phyloP scores from a whole-genome alignment of 2,113 vertebrate species.

The Pampusana beccarii region DNA sequence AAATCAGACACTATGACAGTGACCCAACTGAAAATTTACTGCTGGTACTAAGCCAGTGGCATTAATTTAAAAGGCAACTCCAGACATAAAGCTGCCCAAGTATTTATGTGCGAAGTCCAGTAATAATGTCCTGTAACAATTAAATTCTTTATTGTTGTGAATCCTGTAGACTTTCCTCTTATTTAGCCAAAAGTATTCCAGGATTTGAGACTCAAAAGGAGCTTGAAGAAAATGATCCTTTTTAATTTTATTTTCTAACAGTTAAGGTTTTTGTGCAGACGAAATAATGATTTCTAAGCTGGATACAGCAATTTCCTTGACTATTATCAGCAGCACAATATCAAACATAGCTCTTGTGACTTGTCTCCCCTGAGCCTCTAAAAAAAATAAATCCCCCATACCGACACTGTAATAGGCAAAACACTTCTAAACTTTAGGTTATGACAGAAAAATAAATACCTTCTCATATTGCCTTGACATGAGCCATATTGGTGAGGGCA shows the following conservation, averaged over 20 bases:
- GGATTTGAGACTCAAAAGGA: neutral
- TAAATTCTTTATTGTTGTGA: neutral
- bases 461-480: neutral
- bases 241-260: neutral
- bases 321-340: neutral
- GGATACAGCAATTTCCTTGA: neutral
- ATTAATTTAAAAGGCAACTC: neutral
- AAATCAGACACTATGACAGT: neutral
- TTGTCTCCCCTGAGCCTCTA: accelerated
- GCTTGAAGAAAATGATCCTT: neutral
- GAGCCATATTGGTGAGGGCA: neutral
- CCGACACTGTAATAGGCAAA: neutral
- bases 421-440: neutral
- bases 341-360: neutral
- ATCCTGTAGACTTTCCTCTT: neutral
- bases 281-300: neutral
- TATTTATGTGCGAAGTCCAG: neutral
- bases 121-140: neutral
- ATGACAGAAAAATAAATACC: neutral
- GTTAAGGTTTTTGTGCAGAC: neutral
- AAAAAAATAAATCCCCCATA: neutral
- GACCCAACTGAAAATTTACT: neutral
- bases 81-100: neutral
- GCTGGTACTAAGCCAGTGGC: neutral
- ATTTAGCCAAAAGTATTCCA: neutral